Conservation (phyloP, 2,888 invertebrate species). For the Prosopocoilus inquinatus region DNA sequence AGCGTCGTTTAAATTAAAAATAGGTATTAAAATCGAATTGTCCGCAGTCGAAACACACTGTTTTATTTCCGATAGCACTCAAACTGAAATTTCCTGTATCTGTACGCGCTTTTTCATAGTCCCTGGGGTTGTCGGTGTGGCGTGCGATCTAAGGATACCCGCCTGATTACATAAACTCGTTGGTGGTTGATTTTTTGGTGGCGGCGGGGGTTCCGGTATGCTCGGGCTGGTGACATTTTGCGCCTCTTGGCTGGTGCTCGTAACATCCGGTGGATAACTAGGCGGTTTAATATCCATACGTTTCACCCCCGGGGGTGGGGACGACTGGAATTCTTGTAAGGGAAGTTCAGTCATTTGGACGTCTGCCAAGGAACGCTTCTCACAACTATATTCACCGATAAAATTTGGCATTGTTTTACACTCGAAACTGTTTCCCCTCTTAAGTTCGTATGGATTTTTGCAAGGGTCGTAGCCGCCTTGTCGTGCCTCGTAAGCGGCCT, state of each 20-base stretch:
- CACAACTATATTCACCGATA: constrained; percentile 65
- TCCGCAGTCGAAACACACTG: neutral
- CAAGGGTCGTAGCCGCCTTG: constrained; percentile 23
- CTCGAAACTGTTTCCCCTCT: constrained; percentile 56
- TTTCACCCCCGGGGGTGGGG: constrained; percentile 57
- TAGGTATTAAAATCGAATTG: too few relatives aligned
- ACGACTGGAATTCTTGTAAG: constrained; percentile 61
- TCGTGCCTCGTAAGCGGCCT: constrained; percentile 38
- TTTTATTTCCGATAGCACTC: constrained; percentile 39
- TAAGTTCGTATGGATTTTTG: constrained; percentile 51
- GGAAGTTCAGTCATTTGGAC: constrained; percentile 64
- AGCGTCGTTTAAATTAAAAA: neutral
- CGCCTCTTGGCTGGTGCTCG: constrained; percentile 28
- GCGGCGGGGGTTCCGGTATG: constrained; percentile 63
- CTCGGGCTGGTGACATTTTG: constrained; percentile 42
- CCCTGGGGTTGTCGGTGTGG: constrained; percentile 66
- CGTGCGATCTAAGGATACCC: constrained; percentile 62
- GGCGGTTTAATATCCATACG: constrained; percentile 50
- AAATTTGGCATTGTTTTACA: constrained; percentile 57
- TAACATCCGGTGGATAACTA: constrained; percentile 49
- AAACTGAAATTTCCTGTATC: constrained; percentile 91
- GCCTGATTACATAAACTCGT: constrained; percentile 46
- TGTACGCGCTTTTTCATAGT: constrained; percentile 87
- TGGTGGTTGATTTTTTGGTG: constrained; percentile 57
- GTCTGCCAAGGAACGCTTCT: constrained; percentile 58